A percentile compares a stretch with the other conserved stretches of the same genome.
These are phyloP conservation scores for Limonius californicus DNA, from an alignment of 1,140 invertebrate genomes.

Conservation along the genomic window DNA sequence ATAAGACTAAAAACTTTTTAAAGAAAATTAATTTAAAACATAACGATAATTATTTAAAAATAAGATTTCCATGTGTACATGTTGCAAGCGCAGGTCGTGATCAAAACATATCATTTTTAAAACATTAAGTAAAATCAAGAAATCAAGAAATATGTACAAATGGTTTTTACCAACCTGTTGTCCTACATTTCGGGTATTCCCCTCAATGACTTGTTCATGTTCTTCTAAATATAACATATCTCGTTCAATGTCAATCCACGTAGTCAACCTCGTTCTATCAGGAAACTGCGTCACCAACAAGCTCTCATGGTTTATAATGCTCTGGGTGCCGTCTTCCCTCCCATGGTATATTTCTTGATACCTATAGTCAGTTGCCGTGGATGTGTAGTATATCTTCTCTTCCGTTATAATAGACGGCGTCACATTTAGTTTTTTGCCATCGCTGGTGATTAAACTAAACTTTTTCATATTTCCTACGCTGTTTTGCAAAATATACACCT, in stretches of 20 bases:
- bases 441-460: conserved; percentile 6
- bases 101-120: too few species aligned
- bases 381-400: conserved; percentile 26
- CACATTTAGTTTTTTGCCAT: conserved; percentile 27
- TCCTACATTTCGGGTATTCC: too few species aligned
- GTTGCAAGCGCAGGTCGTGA: too few species aligned
- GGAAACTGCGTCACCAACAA: conserved; percentile 21
- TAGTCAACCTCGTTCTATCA: conserved; percentile 26
- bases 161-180: too few species aligned
- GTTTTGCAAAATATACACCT: background rate
- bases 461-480: background rate
- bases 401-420: conserved; percentile 20
- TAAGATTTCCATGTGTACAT: too few species aligned
- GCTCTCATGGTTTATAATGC: conserved; percentile 24
- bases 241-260: conserved; percentile 12
- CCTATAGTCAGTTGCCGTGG: conserved; percentile 27
- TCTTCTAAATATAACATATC: conserved; percentile 22
- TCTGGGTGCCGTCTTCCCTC: conserved; percentile 29
- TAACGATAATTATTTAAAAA: too few species aligned
- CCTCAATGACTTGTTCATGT: too few species aligned
- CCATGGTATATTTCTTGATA: conserved; percentile 27
- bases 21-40: too few species aligned
- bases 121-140: too few species aligned
- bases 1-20: too few species aligned
- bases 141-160: too few species aligned